These are phyloP conservation scores for Machimus rusticus DNA, from an alignment of 2,888 invertebrate genomes.

Conservation along the genomic window DNA sequence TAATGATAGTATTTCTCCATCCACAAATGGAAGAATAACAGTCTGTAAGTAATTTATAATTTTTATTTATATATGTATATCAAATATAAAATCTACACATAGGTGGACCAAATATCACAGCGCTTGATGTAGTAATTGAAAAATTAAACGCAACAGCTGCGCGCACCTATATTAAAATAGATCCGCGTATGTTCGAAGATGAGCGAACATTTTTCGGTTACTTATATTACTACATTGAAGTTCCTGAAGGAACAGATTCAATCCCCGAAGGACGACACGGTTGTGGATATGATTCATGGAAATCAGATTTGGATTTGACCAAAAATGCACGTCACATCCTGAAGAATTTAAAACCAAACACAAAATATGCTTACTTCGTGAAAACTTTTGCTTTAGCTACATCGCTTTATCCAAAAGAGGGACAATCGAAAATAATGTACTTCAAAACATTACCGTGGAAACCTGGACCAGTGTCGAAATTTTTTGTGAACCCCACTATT, in stretches of 20 bases:
- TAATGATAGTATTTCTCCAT: slow-evolving; percentile 74
- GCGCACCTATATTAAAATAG: slow-evolving; percentile 63
- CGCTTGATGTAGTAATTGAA: slow-evolving; percentile 58
- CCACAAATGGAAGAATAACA: slow-evolving; percentile 39
- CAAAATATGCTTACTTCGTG: slow-evolving; percentile 93
- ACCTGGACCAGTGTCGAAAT: slow-evolving; percentile 56
- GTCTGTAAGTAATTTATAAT: slow-evolving; percentile 17
- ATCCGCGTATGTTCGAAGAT: slow-evolving; percentile 71
- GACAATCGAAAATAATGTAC: slow-evolving; percentile 83
- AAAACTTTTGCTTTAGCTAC: slow-evolving; percentile 87
- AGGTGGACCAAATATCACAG: slow-evolving; percentile 11
- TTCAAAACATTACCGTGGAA: slow-evolving; percentile 72
- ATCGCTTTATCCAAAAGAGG: slow-evolving; percentile 72
- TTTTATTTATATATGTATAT: background rate
- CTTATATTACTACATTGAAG: slow-evolving; percentile 83
- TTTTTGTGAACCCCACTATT: slow-evolving; percentile 54
- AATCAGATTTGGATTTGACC: slow-evolving; percentile 64
- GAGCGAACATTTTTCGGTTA: slow-evolving; percentile 86
- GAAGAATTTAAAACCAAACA: slow-evolving; percentile 80
- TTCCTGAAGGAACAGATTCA: slow-evolving; percentile 77
- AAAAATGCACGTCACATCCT: slow-evolving; percentile 68
- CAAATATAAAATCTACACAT: background rate
- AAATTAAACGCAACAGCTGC: slow-evolving; percentile 64
- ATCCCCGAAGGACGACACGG: slow-evolving; percentile 90
- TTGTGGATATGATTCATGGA: slow-evolving; percentile 85